phyloP scores from a whole-genome alignment of 2,797 vertebrate genomes.

The Pseudochirops corinnae region DNA sequence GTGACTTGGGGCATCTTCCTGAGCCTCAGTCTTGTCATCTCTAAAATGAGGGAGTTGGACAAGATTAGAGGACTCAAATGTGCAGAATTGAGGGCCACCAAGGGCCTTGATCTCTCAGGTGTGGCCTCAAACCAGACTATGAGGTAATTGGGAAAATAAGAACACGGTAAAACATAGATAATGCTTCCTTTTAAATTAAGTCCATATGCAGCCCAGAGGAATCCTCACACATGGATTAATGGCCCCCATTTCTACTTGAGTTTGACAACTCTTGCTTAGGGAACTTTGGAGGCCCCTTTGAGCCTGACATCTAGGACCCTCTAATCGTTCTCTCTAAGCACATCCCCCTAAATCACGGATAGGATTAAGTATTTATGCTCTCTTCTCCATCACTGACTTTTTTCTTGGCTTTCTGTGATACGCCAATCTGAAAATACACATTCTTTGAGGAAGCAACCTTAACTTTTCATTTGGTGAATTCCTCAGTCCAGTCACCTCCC shows the following conservation, averaged over 20 bases:
- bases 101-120: not conserved
- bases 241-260: not conserved
- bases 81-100: not conserved
- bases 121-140: not conserved
- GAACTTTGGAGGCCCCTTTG: not conserved
- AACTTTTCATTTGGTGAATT: constrained; percentile 50
- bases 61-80: not conserved
- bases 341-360: not conserved
- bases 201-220: not conserved
- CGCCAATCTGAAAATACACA: not conserved
- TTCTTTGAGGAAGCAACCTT: constrained; percentile 41
- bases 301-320: not conserved
- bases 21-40: not conserved
- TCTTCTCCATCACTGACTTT: not conserved
- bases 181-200: not conserved
- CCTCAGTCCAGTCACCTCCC: not conserved
- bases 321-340: not conserved
- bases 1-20: not conserved
- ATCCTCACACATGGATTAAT: not conserved
- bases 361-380: not conserved
- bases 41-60: not conserved
- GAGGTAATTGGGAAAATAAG: not conserved
- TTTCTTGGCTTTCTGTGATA: not conserved
- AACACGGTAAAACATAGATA: not conserved
- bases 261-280: not conserved